Evolutionary conservation across 2,797 vertebrate genomes (phyloP), one percentile per base, ranked within the genome.

Genomic region (Kryptolebias ocellatus): DNA sequence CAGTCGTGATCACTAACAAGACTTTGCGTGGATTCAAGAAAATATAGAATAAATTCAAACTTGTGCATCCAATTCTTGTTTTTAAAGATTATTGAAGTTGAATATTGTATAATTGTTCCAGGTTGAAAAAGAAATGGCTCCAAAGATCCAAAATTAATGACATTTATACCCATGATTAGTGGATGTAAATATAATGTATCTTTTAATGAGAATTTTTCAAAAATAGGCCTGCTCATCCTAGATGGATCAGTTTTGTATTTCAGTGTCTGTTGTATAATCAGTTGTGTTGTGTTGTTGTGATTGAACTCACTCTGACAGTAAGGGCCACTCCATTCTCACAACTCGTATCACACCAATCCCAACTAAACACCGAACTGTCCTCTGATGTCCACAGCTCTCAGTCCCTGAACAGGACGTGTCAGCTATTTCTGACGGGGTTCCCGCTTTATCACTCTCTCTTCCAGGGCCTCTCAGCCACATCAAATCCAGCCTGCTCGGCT

Each of bases 401-500:
- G 20, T 12, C 6, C 18, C 42, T n/a, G 39, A 28, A 15, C 28
- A 29, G 60, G 37, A n/a, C 2, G 29, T 3, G 2, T 29, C n/a
- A 0, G 5, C 55, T 50, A 61, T 55, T 44, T 58, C 27, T 5
- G 31, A 31, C 39, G 24, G 44, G 55, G 1, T 20, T 44, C 47
- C 34, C 29, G 55, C 15, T 42, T 16, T 78, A 20, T 54, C 7
- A 4, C 45, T 31, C 12, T 72, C 57, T 73, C 47, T 62, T 66
- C 61, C 74, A 99, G 98, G 97, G 47, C 98, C 97, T 24, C 96
- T 99, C 90, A 98, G 95, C 86, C 97, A 99, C 94, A 97, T 99
- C 93, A 98, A 95, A 83, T 98, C 97, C 85, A 99, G 97, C 83
- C 94, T 99, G 16, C 93, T 99, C 60, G 97, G 98, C 85, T 99